phyloP scores from a whole-genome alignment of 2,113 vertebrate species.

The Lathamus discolor region DNA sequence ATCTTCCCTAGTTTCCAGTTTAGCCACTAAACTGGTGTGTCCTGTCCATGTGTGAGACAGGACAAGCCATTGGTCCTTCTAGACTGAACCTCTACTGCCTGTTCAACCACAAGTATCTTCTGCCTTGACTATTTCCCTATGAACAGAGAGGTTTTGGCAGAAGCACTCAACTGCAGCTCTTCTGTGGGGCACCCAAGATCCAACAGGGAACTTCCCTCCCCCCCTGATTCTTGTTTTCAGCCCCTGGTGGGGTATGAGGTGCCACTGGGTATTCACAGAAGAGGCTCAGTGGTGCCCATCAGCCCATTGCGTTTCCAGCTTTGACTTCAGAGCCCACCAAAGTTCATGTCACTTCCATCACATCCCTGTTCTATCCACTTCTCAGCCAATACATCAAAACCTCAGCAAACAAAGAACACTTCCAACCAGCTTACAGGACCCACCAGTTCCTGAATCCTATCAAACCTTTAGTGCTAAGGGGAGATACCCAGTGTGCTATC shows the following conservation, averaged over 20 bases:
- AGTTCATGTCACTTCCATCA: not conserved
- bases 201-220: not conserved
- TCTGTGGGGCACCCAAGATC: not conserved
- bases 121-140: not conserved
- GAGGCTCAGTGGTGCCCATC: not conserved
- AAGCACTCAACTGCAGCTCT: not conserved
- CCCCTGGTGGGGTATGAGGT: not conserved
- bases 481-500: not conserved
- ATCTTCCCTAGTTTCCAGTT: not conserved
- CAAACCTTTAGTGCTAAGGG: not conserved
- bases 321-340: not conserved
- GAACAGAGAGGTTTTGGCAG: not conserved
- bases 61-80: not conserved
- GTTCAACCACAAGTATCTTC: not conserved
- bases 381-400: not conserved
- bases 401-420: not conserved
- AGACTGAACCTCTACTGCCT: not conserved
- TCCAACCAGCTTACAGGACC: fast-evolving
- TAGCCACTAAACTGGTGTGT: not conserved
- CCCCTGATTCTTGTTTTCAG: not conserved
- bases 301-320: not conserved
- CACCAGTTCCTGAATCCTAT: not conserved
- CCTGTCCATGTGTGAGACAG: not conserved
- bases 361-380: not conserved
- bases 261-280: not conserved